Evolutionary conservation across 1,140 invertebrate species (phyloP).

Genomic region (Teleopsis dalmanni): DNA sequence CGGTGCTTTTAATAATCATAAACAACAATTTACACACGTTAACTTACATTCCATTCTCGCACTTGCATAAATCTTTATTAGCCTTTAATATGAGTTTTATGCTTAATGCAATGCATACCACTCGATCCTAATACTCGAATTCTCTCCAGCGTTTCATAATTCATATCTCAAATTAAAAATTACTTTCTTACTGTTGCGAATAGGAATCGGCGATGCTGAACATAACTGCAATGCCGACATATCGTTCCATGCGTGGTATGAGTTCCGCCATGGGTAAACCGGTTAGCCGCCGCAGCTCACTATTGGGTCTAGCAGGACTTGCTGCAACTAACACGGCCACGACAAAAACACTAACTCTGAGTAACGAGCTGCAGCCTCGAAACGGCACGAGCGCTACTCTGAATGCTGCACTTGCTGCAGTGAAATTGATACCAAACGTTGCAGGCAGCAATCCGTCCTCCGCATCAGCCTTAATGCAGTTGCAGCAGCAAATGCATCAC

Average conservation of each 20-base stretch:
- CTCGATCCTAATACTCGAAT: no score
- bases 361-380: neutral
- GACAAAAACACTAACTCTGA: neutral
- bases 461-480: slow-evolving; percentile 5
- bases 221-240: neutral
- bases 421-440: slow-evolving; percentile 8
- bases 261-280: slow-evolving; percentile 32
- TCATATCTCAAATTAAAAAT: no score
- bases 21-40: no score
- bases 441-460: slow-evolving; percentile 1
- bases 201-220: neutral
- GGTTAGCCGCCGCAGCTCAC: slow-evolving; percentile 15
- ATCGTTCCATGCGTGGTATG: slow-evolving; percentile 24
- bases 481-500: slow-evolving; percentile 2
- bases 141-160: no score
- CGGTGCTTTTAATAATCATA: no score
- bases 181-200: no score
- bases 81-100: no score
- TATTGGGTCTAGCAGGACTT: neutral
- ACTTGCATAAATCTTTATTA: no score
- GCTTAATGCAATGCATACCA: no score
- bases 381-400: neutral
- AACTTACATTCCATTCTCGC: no score
- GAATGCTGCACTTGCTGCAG: slow-evolving; percentile 17
- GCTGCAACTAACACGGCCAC: neutral